Base-by-base conservation (phyloP, 2,113 vertebrate genomes). In the Paratilapia polleni region DNA sequence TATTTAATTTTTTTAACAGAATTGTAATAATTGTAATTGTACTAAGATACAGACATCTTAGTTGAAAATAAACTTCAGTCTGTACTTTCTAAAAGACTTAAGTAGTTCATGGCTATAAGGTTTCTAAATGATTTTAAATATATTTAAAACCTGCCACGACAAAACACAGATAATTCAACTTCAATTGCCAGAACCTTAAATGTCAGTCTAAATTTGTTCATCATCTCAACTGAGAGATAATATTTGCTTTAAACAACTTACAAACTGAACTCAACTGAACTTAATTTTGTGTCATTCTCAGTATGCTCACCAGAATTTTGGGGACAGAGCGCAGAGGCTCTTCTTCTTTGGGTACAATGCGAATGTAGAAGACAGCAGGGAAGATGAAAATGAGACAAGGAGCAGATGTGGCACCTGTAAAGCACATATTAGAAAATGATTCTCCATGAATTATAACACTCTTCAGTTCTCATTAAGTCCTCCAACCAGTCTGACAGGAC, bases 381-480 rank as follows among this genome's bases (percentile, higher is more conserved):
- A 99, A 99, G 94, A 99, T 99, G 94, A 99, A 99, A 94, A 99
- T 99, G 95, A 99, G 97, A 91, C 98, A 99, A 0, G 98, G 98
- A 77, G 98, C 98, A 0, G 98, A 99, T 0, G 98, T 99, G 86
- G 98, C 98, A 94, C 98, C 98, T 99, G 92, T 80, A 31, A 77
- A 85, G 47, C 15, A 68, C 20, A 80, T 22, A 43, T 58, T 57
- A 76, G 78, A 64, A 70, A 68, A 41, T 1, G 14, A 56, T 36
- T 54, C 22, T 59, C 14, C 2, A 3, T 80, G 26, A 61, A 57
- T 49, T 59, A 10, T 83, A 19, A 38, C 14, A 66, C 3, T 13
- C 52, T 41, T 73, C 24, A 3, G 26, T 63, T 31, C 59, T 79
- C 52, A 80, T 57, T 66, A 82, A 24, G 20, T 47, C 8, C 4